Evolutionary conservation across 2,888 invertebrate species (phyloP), one percentile per base, ranked within the genome.

Genomic region (Oscheius sp.): DNA sequence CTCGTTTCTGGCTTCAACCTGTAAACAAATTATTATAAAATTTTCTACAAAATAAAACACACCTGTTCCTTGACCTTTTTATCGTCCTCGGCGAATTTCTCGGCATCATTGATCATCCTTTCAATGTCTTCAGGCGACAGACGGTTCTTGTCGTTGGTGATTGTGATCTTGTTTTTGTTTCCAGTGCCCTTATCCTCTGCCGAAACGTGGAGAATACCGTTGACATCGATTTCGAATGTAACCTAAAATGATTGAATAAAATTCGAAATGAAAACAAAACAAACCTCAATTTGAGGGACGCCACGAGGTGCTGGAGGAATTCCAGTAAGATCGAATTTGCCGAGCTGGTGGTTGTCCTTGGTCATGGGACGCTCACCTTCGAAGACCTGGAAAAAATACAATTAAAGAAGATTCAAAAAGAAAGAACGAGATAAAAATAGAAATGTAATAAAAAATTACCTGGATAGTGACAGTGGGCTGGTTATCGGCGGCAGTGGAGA

Each of bases 321-420:
- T 69, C 90, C 91, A 27, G 90, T 90, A 72, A 86, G 82, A 89
- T 99, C 98, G 90, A 99, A 99, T 90, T 97, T 98, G 79, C 99
- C 99, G 76, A 99, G 92, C 81, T 96, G 91, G 90, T 99, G 98
- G 91, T 99, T 99, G 91, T 99, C 98, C 91, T 98, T 98, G 82
- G 98, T 98, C 98, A 99, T 97, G 29, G 98, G 96, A 87, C 99
- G 93, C 91, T 99, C 99, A 86, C 99, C 98, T 91, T 99, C 98
- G 89, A 95, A 98, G 0, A 96, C 96, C 89, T 89, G 80, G 5
- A 35, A 35, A 35, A 35, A 35, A 6, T 35, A 9, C 9, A 55
- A 85, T 75, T 58, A 18, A 49, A 56, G 25, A 27, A 49, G 5
- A 35, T 63, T 53, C 55, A 9, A 6, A 35, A 35, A 6, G 35